These are phyloP conservation scores for Bacillus rossius DNA, from an alignment of 1,140 invertebrate genomes.

Conservation along the genomic window DNA sequence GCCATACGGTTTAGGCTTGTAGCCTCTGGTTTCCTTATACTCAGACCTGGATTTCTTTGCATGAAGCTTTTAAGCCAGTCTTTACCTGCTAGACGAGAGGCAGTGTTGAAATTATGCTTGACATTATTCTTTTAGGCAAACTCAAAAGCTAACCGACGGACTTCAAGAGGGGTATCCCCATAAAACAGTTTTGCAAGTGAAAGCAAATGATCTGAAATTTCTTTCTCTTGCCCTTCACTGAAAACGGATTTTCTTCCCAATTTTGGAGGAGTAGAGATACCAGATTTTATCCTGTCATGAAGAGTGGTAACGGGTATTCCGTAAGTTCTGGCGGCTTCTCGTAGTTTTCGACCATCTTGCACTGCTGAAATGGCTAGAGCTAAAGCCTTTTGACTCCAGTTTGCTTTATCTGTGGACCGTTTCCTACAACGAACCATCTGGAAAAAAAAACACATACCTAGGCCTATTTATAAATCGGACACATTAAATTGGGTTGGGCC, in stretches of 20 bases:
- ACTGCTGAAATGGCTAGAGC: background rate
- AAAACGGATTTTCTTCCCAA: background rate
- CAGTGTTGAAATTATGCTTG: background rate
- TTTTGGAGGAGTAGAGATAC: background rate
- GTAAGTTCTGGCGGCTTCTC: background rate
- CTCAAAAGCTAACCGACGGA: background rate
- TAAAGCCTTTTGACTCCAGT: background rate
- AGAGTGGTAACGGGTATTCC: background rate
- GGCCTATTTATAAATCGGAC: no score
- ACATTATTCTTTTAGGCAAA: background rate
- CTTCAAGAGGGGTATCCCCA: background rate
- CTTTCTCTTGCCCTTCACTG: background rate
- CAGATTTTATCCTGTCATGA: background rate
- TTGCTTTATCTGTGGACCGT: background rate
- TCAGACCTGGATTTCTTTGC: background rate
- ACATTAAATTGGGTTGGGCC: no score
- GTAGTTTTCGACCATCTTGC: background rate
- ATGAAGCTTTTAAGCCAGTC: background rate
- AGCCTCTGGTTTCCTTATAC: slow-evolving; percentile 1
- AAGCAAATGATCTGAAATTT: background rate
- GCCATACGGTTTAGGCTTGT: background rate
- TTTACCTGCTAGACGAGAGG: background rate
- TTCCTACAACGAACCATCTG: background rate
- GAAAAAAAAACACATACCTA: slow-evolving; percentile 3
- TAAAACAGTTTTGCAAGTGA: background rate